Percentiles rank a stretch among this genome's conserved stretches.
phyloP scores from a whole-genome alignment of 2,888 invertebrate genomes.

The Patella pellucida region DNA sequence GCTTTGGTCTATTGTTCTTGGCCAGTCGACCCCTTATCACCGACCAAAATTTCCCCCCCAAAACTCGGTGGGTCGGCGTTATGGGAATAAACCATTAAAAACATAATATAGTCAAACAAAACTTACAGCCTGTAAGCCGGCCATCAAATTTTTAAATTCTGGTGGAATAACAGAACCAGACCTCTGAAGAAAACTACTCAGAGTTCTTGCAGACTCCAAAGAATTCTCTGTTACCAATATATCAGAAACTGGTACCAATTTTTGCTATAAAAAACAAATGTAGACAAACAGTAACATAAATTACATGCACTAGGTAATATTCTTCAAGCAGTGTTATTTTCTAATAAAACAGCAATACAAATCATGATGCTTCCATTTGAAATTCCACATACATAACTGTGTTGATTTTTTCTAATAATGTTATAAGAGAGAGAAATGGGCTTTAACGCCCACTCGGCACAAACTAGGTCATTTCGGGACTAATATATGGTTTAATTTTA shows the following conservation, averaged over 20 bases:
- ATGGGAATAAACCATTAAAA: no score
- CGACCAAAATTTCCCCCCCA: no score
- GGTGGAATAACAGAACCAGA: conserved; percentile 38
- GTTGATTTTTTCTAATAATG: no score
- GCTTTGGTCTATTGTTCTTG: no score
- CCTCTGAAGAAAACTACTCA: conserved; percentile 44
- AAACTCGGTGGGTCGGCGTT: no score
- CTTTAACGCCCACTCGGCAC: no score
- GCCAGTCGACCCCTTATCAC: no score
- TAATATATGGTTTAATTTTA: no score
- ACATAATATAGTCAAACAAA: background rate
- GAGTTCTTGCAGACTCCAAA: conserved; percentile 24
- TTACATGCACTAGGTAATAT: no score
- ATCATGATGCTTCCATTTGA: background rate
- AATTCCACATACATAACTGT: conserved; percentile 1
- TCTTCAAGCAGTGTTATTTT: background rate
- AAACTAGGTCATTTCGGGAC: no score
- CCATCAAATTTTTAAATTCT: conserved; percentile 39
- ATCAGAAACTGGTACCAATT: conserved; percentile 47
- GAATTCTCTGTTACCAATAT: conserved; percentile 47
- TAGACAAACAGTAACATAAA: no score
- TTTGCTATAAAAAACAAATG: background rate
- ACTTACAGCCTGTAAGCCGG: conserved; percentile 46
- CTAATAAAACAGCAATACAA: background rate
- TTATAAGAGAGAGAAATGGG: no score